These are phyloP conservation scores for Prosapia bicincta DNA, from an alignment of 2,888 invertebrate species.

Conservation along the genomic window DNA sequence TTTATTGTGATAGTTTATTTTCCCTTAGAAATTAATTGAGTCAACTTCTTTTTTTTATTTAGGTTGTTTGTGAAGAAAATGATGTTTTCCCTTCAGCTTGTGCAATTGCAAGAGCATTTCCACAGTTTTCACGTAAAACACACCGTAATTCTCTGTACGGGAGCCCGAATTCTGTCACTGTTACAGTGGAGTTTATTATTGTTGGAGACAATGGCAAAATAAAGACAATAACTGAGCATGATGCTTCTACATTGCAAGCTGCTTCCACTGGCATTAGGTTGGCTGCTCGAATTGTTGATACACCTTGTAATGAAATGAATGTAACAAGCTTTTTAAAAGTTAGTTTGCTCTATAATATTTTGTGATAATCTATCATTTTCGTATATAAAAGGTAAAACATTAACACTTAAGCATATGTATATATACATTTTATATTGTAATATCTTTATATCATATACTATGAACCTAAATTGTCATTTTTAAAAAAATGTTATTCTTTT, in stretches of 20 bases:
- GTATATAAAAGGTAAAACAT: too few species aligned
- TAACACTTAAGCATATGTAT: too few species aligned
- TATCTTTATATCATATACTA: too few species aligned
- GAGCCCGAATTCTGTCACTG: slow-evolving; percentile 37
- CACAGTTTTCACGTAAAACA: slow-evolving; percentile 61
- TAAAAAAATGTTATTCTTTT: too few species aligned
- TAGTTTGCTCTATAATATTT: slow-evolving; percentile 30
- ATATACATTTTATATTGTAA: too few species aligned
- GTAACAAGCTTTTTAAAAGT: slow-evolving; percentile 64
- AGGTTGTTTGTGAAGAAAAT: slow-evolving; percentile 73
- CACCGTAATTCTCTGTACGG: not conserved
- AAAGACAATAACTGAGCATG: slow-evolving; percentile 48
- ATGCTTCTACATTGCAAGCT: slow-evolving; percentile 54
- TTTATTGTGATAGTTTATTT: too few species aligned
- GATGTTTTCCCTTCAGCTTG: slow-evolving; percentile 77
- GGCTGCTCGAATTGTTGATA: slow-evolving; percentile 79
- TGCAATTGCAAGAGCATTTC: slow-evolving; percentile 77
- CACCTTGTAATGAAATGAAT: slow-evolving; percentile 83
- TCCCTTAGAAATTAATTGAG: too few species aligned
- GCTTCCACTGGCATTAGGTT: slow-evolving; percentile 63
- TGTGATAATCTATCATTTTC: too few species aligned
- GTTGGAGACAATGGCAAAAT: slow-evolving; percentile 40
- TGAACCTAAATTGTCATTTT: too few species aligned
- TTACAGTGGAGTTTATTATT: slow-evolving; percentile 55
- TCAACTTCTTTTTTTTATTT: slow-evolving; percentile 29